These are phyloP conservation scores for Nasonia vitripennis DNA, from an alignment of 1,140 invertebrate genomes.

Conservation along the genomic window DNA sequence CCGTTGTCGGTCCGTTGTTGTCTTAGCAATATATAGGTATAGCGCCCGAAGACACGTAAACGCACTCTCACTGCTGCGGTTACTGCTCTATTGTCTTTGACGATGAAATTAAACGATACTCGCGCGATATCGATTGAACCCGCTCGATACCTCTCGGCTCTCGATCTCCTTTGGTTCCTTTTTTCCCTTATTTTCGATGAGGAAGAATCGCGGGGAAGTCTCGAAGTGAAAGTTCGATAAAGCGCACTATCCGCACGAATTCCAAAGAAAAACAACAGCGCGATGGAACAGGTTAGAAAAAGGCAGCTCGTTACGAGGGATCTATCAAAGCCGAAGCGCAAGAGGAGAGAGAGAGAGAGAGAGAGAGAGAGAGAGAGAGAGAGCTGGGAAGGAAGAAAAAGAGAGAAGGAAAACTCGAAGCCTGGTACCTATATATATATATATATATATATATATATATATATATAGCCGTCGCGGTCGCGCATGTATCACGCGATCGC, in stretches of 20 bases:
- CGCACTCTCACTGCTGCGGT: neutral
- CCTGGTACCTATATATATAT: no score
- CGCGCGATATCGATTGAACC: neutral
- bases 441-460: no score
- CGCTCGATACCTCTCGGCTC: no score
- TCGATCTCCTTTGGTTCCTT: no score
- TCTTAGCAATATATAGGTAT: neutral
- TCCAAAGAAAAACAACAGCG: no score
- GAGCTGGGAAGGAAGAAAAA: no score
- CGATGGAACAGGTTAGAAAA: neutral
- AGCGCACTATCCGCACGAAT: no score
- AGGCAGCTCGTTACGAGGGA: neutral
- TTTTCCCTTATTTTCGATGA: no score
- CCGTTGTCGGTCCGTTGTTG: neutral
- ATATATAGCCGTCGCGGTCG: neutral
- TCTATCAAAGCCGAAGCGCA: slow-evolving; percentile 18
- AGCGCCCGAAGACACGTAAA: neutral
- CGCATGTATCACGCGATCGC: slow-evolving; percentile 29
- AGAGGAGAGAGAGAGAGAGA: neutral
- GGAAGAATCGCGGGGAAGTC: neutral
- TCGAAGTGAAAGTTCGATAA: neutral
- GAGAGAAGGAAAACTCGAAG: neutral
- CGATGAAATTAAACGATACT: neutral
- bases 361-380: neutral
- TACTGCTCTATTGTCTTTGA: neutral